Base-by-base conservation (phyloP, 2,888 invertebrate species). In the Dastarcus helophoroides region DNA sequence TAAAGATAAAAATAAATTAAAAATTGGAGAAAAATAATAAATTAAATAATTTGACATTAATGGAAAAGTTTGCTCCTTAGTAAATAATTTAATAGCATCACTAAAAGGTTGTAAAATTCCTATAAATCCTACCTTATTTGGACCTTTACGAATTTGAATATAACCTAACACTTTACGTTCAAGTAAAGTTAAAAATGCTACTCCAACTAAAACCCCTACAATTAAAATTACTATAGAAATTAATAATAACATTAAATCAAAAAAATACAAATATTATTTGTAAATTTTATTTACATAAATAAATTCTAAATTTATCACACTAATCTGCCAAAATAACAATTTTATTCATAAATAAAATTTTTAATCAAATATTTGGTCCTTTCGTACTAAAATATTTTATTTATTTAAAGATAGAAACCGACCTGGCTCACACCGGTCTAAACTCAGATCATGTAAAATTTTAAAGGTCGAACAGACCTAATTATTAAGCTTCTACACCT, bases 381-480 rank as follows among this genome's bases (percentile, higher is more conserved):
- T 79, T 80, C 79, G 79, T 81, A 81, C 79, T 78, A 76, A 72
- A 70, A 69, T 66, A 68, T 67, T 52, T 47, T 14, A 51, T 38
- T 43, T 56, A 40, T 58, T 61, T 70, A 71, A 73, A 76, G 76
- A 81, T 80, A 81, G 75, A 81, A 81, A 76, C 79, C 77, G 73
- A 81, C 78, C 79, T 80, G 79, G 78, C 75, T 82, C 52, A 76
- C 76, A 65, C 77, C 80, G 79, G 77, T 80, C 70, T 82, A 74
- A 82, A 81, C 80, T 82, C 80, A 81, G 77, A 80, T 82, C 79
- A 80, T 79, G 79, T 80, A 79, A 78, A 71, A 71, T 70, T 74
- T 77, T 71, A 78, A 79, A 71, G 69, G 77, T 79, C 77, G 79
- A 80, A 80, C 79, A 80, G 77, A 76, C 74, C 69, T 70, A 76